These are phyloP conservation scores for Dolichomitus sp. DNA, from an alignment of 2,888 invertebrate genomes.

Conservation along the genomic window DNA sequence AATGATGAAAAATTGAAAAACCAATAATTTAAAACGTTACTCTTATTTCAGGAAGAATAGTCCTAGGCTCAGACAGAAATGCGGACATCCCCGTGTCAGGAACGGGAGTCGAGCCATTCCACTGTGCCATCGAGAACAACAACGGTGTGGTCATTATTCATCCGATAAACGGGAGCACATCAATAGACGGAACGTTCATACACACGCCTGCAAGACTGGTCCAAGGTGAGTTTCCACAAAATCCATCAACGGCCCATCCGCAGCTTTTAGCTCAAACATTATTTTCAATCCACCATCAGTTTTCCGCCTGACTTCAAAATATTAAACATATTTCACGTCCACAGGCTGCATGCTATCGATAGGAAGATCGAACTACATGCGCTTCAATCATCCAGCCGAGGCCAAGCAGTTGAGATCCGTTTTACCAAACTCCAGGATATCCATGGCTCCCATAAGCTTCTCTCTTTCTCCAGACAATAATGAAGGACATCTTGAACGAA, in stretches of 20 bases:
- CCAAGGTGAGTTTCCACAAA: slow-evolving; percentile 89
- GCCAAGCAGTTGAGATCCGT: slow-evolving; percentile 95
- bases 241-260: neutral
- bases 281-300: neutral
- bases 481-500: slow-evolving; percentile 86
- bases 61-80: slow-evolving; percentile 92
- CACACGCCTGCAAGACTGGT: slow-evolving; percentile 92
- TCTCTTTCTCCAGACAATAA: slow-evolving; percentile 69
- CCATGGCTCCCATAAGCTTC: slow-evolving; percentile 93
- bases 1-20: neutral
- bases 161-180: slow-evolving; percentile 91
- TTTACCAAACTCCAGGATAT: slow-evolving; percentile 92
- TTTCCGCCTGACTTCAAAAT: neutral
- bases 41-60: slow-evolving; percentile 91
- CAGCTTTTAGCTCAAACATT: neutral
- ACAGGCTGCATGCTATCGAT: slow-evolving; percentile 96
- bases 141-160: slow-evolving; percentile 95
- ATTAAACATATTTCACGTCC: slow-evolving; percentile 71
- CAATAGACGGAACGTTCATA: slow-evolving; percentile 92
- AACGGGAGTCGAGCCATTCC: slow-evolving; percentile 94
- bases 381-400: slow-evolving; percentile 97
- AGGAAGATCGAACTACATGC: slow-evolving; percentile 96
- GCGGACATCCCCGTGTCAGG: slow-evolving; percentile 95
- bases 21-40: neutral
- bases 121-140: slow-evolving; percentile 95